Percentiles rank a stretch among this genome's conserved stretches.
Conservation (phyloP, 2,888 invertebrate species). For the Spisula subtruncata region DNA sequence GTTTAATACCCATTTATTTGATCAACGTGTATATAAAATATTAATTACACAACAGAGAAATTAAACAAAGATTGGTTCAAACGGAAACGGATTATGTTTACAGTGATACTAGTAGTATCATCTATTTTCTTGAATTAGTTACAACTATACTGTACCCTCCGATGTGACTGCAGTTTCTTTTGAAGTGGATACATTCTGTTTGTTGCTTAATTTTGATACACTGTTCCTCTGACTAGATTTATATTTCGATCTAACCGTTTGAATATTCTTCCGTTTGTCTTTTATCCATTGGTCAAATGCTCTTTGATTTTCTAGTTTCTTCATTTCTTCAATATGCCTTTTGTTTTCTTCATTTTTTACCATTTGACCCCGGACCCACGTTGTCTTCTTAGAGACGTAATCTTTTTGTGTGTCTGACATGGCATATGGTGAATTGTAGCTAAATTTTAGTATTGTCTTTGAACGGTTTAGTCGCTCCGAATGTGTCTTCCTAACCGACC, state of each 20-base stretch:
- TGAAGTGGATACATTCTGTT: not conserved
- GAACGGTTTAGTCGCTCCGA: conserved; percentile 27
- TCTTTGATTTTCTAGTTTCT: conserved; percentile 42
- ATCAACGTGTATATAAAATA: too few relatives aligned
- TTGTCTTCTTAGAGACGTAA: conserved; percentile 29
- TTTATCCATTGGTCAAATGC: conserved; percentile 52
- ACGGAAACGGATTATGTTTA: too few relatives aligned
- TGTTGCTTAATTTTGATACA: not conserved
- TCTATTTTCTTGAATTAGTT: too few relatives aligned
- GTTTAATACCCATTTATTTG: too few relatives aligned
- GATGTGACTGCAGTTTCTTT: too few relatives aligned
- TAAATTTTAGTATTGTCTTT: conserved; percentile 35
- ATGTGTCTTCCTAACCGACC: conserved; percentile 33
- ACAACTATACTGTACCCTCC: too few relatives aligned
- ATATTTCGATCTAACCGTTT: not conserved
- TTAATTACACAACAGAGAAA: too few relatives aligned
- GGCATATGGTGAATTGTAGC: conserved; percentile 59
- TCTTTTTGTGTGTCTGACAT: conserved; percentile 54
- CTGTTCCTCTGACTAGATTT: not conserved
- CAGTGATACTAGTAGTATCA: too few relatives aligned
- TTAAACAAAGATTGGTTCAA: too few relatives aligned
- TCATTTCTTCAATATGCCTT: conserved; percentile 33
- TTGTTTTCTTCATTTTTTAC: not conserved
- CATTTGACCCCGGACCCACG: conserved; percentile 44
- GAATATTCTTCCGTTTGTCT: conserved; percentile 29